These are phyloP conservation scores for Muraenolepis orangiensis DNA, from an alignment of 2,797 vertebrate genomes.

Conservation along the genomic window DNA sequence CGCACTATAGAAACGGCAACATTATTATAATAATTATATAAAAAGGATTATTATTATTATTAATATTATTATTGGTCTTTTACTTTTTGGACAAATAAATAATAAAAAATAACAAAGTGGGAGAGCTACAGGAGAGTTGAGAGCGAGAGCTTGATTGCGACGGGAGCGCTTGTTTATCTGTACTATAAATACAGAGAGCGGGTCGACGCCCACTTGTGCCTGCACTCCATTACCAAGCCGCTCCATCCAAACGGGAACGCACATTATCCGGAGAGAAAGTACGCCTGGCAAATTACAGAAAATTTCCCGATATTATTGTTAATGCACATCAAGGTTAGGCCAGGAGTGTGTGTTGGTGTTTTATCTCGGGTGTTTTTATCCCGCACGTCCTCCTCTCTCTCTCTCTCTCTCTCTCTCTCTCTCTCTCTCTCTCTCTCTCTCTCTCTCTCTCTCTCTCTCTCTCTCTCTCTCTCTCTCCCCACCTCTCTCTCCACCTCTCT, in stretches of 20 bases:
- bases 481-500: too few relatives aligned
- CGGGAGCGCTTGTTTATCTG: background rate
- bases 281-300: conserved; percentile 53
- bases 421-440: too few relatives aligned
- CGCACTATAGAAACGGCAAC: background rate
- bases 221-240: background rate
- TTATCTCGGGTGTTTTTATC: background rate
- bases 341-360: conserved; percentile 23
- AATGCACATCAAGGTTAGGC: conserved; percentile 28
- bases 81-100: too few relatives aligned
- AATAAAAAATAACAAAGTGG: too few relatives aligned
- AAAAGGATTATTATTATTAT: too few relatives aligned
- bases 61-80: too few relatives aligned
- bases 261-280: conserved; percentile 35
- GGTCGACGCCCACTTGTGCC: background rate
- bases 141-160: background rate
- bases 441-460: too few relatives aligned
- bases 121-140: background rate
- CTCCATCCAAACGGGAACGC: conserved; percentile 21
- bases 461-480: too few relatives aligned
- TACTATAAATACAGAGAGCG: background rate
- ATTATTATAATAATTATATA: too few relatives aligned
- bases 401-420: conserved; percentile 1
- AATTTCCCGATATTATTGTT: conserved; percentile 54
- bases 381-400: conserved; percentile 17